Percentiles rank a stretch among this genome's conserved stretches.
Conservation (phyloP, 1,140 invertebrate genomes). For the Oryzaephilus surinamensis region DNA sequence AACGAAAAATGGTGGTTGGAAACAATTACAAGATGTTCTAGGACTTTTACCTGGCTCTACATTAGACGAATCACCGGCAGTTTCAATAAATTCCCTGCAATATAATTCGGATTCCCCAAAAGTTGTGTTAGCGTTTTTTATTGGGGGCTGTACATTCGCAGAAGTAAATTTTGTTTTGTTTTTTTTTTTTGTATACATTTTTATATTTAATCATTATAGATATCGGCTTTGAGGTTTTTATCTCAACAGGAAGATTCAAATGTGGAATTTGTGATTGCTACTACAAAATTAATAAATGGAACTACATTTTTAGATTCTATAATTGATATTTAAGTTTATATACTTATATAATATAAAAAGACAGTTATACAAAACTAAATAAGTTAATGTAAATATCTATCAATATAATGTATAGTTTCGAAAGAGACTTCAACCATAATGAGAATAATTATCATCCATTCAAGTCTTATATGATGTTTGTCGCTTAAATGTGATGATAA, state of each 20-base stretch:
- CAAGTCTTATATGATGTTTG: conserved; percentile 78
- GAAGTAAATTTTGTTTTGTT: conserved; percentile 44
- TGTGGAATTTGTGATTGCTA: conserved; percentile 85
- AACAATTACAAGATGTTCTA: conserved; percentile 49
- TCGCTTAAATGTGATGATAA: conserved; percentile 81
- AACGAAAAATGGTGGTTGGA: conserved; percentile 74
- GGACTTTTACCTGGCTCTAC: conserved; percentile 46
- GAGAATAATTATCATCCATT: conserved; percentile 93
- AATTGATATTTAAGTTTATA: conserved; percentile 41
- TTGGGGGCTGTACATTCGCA: conserved; percentile 93
- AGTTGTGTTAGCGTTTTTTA: conserved; percentile 87
- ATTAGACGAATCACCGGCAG: conserved; percentile 40
- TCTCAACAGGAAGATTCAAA: conserved; percentile 86
- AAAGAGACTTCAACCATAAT: conserved; percentile 92
- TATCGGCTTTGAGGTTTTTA: conserved; percentile 84
- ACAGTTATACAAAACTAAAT: no score
- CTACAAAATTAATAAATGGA: conserved; percentile 89
- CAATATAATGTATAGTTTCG: conserved; percentile 71
- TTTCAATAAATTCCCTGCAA: conserved; percentile 16
- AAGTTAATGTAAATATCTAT: conserved; percentile 34
- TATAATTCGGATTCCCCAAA: conserved; percentile 50
- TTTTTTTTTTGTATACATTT: conserved; percentile 1
- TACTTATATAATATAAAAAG: no score
- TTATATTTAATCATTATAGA: conserved; percentile 33
- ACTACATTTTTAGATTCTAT: conserved; percentile 71